Evolutionary conservation across 2,888 invertebrate genomes (phyloP), one percentile per base, ranked within the genome.

Genomic region (Caenorhabditis zanzibari): DNA sequence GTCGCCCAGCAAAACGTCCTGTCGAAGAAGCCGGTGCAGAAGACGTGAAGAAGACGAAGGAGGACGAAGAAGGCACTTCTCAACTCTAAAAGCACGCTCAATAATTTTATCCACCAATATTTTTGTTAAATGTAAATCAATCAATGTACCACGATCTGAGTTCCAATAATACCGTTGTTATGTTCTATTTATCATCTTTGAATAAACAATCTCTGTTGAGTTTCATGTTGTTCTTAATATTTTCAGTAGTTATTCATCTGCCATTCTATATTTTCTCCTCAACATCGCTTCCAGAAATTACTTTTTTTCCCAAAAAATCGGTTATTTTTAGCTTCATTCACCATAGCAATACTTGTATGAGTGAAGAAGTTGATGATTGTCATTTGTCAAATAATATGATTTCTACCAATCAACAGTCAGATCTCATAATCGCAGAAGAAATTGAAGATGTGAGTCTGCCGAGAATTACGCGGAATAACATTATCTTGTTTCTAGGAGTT

Each of bases 1-100:
- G 86, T 35, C 84, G 84, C n/a, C 79, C 81, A 38, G 64, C 44
- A 16, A 86, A 86, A 63, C 73, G 86, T 6, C 38, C 79, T 24
- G 38, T 44, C 1, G n/a, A 16, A 35, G 59, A 54, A 6, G 9
- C 69, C 12, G 79, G 52, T 2, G 64, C 19, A 10, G 64, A 73
- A 10, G 77, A 66, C 16, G 41, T 38, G 12, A 73, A 73, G 41
- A 80, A 80, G 16, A 14, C 47, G 9, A 79, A 71, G 19, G 74
- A 76, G 38, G 12, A 63, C 7, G 71, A 73, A 38, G 28, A 54
- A 68, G 58, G 32, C 16, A 32, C n/a, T 12, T 32, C 58, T 41
- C 24, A 38, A 16, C 7, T 49, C 22, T 66, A 28, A 66, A 54
- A 10, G 12, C 14, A 54, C 26, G 14, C 26, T n/a, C n/a, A 7